Evolutionary conservation across 2,797 vertebrate genomes (phyloP), one percentile per base, ranked within the genome.

Genomic region (Cossypha polioptera): DNA sequence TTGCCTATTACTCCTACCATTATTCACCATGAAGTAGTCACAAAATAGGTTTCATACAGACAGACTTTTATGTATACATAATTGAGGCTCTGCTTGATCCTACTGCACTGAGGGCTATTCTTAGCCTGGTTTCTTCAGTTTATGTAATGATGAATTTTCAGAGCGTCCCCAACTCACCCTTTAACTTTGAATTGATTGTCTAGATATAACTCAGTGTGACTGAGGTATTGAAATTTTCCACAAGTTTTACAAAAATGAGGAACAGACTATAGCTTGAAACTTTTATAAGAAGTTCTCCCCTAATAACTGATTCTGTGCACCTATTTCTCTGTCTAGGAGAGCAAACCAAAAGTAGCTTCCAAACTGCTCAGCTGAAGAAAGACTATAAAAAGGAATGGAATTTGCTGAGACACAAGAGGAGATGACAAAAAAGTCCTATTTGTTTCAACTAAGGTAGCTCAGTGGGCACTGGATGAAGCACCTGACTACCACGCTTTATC

Each of bases 101-200:
- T 71, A 45, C 61, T 85, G 62, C 74, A 76, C 77, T 53, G 62
- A 80, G 58, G 74, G 28, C 67, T 95, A 92, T 94, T 94, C 92
- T 95, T 89, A 95, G 65, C 84, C 59, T 76, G 40, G 43, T 76
- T 94, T 93, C 92, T 90, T 85, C 5, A 0, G 35, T 93, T 96
- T 95, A 92, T 82, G 74, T 90, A 96, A 94, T 91, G 91, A 94
- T 93, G 92, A 96, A 69, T 95, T 92, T 94, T 87, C 84, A 75
- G 57, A 69, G 45, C 72, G 85, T 94, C 90, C 88, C 58, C 13
- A 78, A 0, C 33, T 85, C 73, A 93, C 78, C 63, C 55, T 86
- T 51, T 59, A 91, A 84, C 86, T 94, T 87, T 53, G 59, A 92
- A 92, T 28, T 89, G 35, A 79, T 81, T 78, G 33, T 36, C 84